These are phyloP conservation scores for Aphidoletes aphidimyza DNA, from an alignment of 2,888 invertebrate genomes.

Conservation along the genomic window DNA sequence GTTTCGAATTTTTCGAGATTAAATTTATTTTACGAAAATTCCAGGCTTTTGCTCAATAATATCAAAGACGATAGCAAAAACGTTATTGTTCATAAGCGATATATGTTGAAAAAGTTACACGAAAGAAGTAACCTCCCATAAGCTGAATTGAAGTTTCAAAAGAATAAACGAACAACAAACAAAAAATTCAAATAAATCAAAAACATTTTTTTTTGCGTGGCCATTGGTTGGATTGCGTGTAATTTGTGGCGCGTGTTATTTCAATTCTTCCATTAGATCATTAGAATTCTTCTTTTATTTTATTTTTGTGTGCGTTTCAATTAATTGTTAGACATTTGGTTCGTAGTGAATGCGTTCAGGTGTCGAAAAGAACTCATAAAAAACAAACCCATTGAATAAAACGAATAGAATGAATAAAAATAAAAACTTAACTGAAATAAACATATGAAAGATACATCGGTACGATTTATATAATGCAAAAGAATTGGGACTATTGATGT, in stretches of 20 bases:
- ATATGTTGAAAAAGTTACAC: neutral
- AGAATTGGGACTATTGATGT: conserved; percentile 11
- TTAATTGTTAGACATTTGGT: neutral
- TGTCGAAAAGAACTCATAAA: conserved; percentile 11
- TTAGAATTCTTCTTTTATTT: neutral
- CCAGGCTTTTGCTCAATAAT: too few relatives aligned
- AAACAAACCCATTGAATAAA: too few relatives aligned
- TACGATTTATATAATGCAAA: neutral
- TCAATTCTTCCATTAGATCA: neutral
- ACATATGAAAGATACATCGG: too few relatives aligned
- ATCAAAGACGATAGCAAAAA: too few relatives aligned
- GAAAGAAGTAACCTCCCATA: neutral
- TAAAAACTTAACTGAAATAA: too few relatives aligned
- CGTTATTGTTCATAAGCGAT: too few relatives aligned
- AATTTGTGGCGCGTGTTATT: neutral
- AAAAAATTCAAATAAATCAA: neutral
- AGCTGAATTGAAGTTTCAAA: neutral
- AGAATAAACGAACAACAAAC: neutral
- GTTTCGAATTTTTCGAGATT: too few relatives aligned
- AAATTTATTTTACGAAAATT: too few relatives aligned
- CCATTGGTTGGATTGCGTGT: neutral
- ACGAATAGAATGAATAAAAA: neutral
- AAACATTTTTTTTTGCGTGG: conserved; percentile 37
- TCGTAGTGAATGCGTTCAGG: neutral
- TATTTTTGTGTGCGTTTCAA: neutral